phyloP scores from a whole-genome alignment of 64 coral and sea anemone species.

The Dendrophyllia cribrosa region DNA sequence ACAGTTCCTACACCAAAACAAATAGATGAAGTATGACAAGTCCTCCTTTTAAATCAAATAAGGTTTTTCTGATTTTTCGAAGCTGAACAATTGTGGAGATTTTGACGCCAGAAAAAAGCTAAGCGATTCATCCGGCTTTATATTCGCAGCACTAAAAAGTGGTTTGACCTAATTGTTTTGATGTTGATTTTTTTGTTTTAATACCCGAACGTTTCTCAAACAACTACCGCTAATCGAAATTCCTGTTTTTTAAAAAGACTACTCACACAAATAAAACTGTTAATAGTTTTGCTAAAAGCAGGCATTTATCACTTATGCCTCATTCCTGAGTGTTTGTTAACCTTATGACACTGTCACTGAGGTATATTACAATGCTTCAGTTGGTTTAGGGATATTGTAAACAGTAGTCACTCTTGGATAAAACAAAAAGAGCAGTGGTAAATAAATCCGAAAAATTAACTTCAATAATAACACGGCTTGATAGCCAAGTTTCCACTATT shows the following conservation, averaged over 20 bases:
- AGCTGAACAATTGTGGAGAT: background rate
- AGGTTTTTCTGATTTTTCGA: background rate
- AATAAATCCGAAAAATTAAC: background rate
- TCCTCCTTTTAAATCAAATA: background rate
- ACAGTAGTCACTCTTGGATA: background rate
- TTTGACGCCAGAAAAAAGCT: background rate
- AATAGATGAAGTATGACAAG: background rate
- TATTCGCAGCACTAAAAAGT: background rate
- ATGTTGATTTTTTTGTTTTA: background rate
- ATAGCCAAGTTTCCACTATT: too few relatives aligned
- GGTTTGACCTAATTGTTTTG: background rate
- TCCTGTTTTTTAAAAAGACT: too few relatives aligned
- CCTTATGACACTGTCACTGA: background rate
- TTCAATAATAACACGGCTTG: background rate
- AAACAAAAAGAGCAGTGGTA: constrained; percentile 17
- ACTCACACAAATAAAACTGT: too few relatives aligned
- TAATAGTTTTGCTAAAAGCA: background rate
- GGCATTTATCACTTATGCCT: background rate
- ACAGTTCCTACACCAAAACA: background rate
- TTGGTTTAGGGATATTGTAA: background rate
- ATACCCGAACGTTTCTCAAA: background rate
- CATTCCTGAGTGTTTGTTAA: background rate
- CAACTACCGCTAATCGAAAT: too few relatives aligned
- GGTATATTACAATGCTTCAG: background rate
- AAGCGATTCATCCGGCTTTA: too few relatives aligned